phyloP scores from a whole-genome alignment of 2,888 invertebrate genomes.

The Prenolepis imparis region DNA sequence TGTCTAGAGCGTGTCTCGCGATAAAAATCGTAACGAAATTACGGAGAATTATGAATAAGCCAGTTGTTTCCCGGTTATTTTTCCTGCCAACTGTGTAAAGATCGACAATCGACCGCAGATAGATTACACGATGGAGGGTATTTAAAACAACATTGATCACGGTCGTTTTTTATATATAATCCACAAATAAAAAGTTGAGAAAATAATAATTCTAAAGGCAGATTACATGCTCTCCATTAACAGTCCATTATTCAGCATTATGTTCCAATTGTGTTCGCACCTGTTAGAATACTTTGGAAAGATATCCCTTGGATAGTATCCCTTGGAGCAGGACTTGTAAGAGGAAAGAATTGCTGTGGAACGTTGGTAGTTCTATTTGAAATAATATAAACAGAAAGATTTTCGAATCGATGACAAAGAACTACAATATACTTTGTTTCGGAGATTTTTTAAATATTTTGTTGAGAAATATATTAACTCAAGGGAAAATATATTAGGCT shows the following conservation, averaged over 20 bases:
- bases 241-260: no score
- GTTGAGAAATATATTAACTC: not conserved
- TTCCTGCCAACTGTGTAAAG: conserved; percentile 27
- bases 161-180: not conserved
- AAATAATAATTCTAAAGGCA: not conserved
- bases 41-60: conserved; percentile 61
- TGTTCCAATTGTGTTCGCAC: no score
- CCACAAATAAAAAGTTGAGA: no score
- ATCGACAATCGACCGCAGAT: conserved; percentile 7
- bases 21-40: conserved; percentile 62
- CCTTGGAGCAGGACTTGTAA: no score
- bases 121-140: not conserved
- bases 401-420: no score
- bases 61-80: conserved; percentile 28
- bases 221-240: no score
- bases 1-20: conserved; percentile 37
- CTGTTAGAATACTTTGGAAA: no score
- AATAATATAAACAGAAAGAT: no score
- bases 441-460: not conserved
- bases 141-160: no score
- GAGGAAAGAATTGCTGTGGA: no score
- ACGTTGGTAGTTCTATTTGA: no score
- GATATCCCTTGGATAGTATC: no score
- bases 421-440: not conserved
- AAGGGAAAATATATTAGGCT: not conserved